Conservation (phyloP, 2,113 vertebrate species). For the Burhinus oedicnemus region DNA sequence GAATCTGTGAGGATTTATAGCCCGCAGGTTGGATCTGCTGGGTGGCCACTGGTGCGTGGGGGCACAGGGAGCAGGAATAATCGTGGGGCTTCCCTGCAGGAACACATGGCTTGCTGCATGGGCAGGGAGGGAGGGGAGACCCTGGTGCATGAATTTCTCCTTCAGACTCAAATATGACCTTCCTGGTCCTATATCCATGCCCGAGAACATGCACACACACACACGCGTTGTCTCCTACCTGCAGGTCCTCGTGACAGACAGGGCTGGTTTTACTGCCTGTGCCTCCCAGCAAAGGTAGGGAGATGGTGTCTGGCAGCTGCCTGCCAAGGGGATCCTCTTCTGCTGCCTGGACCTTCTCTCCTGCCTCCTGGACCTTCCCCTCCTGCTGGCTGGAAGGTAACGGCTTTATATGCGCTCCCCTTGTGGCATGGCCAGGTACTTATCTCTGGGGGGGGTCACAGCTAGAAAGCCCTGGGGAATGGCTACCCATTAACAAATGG, state of each 20-base stretch:
- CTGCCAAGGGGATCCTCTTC: background rate
- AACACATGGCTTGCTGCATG: fast-evolving
- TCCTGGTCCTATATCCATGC: fast-evolving
- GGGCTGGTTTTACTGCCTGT: background rate
- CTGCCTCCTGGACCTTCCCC: background rate
- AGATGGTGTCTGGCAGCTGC: background rate
- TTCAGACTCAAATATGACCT: background rate
- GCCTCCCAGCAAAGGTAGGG: background rate
- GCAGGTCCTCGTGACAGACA: background rate
- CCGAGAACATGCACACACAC: too few relatives aligned
- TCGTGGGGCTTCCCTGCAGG: background rate
- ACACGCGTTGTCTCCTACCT: background rate
- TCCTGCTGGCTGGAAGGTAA: background rate
- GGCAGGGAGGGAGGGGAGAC: background rate
- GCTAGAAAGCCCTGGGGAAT: background rate
- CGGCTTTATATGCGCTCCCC: background rate
- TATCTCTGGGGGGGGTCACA: fast-evolving
- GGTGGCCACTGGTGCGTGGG: too few relatives aligned
- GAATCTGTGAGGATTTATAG: too few relatives aligned
- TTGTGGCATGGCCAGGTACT: fast-evolving
- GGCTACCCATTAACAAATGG: background rate
- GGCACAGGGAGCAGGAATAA: too few relatives aligned
- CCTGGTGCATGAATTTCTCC: background rate
- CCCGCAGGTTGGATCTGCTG: background rate
- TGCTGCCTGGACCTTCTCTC: background rate